A percentile compares a stretch with the other conserved stretches of the same genome.
These are phyloP conservation scores for Mactra quadrangularis DNA, from an alignment of 1,140 invertebrate species.

Conservation along the genomic window DNA sequence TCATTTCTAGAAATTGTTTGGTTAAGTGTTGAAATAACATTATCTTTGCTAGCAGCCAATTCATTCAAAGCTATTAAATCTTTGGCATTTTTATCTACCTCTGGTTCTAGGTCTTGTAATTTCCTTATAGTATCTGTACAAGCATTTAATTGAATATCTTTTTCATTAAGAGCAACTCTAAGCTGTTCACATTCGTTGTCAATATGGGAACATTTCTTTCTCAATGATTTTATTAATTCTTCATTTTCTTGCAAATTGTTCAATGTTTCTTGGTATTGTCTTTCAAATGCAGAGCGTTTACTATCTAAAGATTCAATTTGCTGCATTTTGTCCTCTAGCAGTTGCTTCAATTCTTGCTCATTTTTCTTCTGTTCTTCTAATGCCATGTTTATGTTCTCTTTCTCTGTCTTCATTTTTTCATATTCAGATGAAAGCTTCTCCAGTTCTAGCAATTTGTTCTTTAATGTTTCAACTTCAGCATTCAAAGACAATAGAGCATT, in stretches of 20 bases:
- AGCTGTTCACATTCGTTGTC: conserved; percentile 29
- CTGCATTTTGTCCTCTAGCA: conserved; percentile 27
- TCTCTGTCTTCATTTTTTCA: background rate
- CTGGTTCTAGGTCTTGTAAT: conserved; percentile 2
- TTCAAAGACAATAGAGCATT: conserved; percentile 5
- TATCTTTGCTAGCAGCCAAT: conserved; percentile 15
- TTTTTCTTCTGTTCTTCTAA: background rate
- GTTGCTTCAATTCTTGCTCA: background rate
- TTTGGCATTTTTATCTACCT: background rate
- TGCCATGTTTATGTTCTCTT: background rate
- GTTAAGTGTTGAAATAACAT: background rate
- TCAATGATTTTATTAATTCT: conserved; percentile 23
- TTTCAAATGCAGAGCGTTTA: conserved; percentile 33
- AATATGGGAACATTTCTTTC: conserved; percentile 43
- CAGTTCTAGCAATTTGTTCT: background rate
- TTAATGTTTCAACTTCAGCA: conserved; percentile 6
- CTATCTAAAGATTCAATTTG: background rate
- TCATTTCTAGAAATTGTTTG: background rate
- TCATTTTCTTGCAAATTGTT: conserved; percentile 25
- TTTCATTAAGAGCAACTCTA: conserved; percentile 6
- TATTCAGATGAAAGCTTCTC: conserved; percentile 10
- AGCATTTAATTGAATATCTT: conserved; percentile 8
- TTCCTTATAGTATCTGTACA: background rate
- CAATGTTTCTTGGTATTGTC: conserved; percentile 31
- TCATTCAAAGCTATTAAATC: conserved; percentile 1